Evolutionary conservation across 2,888 invertebrate species (phyloP).

Genomic region (Eubasilissa splendida): DNA sequence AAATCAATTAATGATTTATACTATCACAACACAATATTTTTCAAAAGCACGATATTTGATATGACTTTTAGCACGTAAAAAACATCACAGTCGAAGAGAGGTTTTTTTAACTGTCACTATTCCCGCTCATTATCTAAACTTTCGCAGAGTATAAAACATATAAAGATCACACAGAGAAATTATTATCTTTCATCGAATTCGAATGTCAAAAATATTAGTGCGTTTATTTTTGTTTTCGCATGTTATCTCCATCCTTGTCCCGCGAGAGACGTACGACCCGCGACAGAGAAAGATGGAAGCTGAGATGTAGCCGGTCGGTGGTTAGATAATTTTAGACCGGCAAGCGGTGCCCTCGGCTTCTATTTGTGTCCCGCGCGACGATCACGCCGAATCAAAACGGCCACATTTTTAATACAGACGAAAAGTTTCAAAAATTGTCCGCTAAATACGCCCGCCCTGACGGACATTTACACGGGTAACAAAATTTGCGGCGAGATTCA

Average conservation of each 20-base stretch:
- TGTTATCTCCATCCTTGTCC: conserved; percentile 33
- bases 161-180: too few relatives aligned
- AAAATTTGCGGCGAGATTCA: background rate
- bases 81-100: conserved; percentile 8
- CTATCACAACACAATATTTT: conserved; percentile 20
- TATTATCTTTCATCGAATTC: conserved; percentile 23
- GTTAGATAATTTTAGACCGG: conserved; percentile 48
- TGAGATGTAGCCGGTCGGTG: conserved; percentile 37
- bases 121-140: too few relatives aligned
- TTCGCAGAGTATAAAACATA: too few relatives aligned
- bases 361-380: conserved; percentile 46
- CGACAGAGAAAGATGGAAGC: conserved; percentile 15
- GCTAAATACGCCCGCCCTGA: background rate
- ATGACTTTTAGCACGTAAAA: conserved; percentile 13
- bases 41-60: conserved; percentile 16
- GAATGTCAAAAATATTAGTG: conserved; percentile 44
- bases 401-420: conserved; percentile 8
- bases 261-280: background rate
- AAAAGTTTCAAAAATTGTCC: background rate
- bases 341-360: conserved; percentile 48
- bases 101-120: too few relatives aligned
- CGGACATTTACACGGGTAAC: background rate
- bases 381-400: conserved; percentile 15
- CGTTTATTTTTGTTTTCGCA: conserved; percentile 50
- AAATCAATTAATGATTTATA: background rate